A percentile compares a stretch with the other conserved stretches of the same genome.
phyloP scores from a whole-genome alignment of 37 sponge, comb jelly and placozoan genomes.

The Oopsacas minuta region DNA sequence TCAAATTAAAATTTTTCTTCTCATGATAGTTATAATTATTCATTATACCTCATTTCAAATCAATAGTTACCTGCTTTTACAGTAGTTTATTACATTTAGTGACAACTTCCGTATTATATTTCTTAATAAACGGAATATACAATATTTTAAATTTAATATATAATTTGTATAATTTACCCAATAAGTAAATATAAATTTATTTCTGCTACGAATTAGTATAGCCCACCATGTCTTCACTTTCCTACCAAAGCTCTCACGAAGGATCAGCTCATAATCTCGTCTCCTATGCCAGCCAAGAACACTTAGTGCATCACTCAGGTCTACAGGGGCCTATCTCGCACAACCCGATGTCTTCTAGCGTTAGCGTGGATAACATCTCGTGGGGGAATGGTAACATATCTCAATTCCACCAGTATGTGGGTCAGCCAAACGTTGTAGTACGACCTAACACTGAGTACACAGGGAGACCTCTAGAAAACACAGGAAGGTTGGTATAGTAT shows the following conservation, averaged over 20 bases:
- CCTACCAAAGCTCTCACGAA: neutral
- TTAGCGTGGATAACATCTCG: neutral
- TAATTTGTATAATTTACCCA: too few species aligned
- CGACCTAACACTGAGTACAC: neutral
- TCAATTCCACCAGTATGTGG: neutral
- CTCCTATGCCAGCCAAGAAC: slow-evolving; percentile 19
- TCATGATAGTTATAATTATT: too few species aligned
- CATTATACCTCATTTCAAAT: too few species aligned
- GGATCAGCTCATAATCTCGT: neutral
- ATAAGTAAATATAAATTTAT: too few species aligned
- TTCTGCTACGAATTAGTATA: neutral
- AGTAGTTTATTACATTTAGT: too few species aligned
- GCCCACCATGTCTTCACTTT: neutral
- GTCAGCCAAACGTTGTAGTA: neutral
- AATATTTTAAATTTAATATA: too few species aligned
- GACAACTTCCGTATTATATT: too few species aligned
- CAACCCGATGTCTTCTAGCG: slow-evolving; percentile 19
- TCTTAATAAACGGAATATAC: too few species aligned
- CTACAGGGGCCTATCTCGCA: neutral
- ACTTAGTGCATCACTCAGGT: neutral
- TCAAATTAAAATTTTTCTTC: too few species aligned
- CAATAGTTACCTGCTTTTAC: too few species aligned
- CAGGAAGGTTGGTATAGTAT: neutral
- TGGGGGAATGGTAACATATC: neutral
- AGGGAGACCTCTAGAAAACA: neutral